Evolutionary conservation across 2,888 invertebrate species (phyloP), one percentile per base, ranked within the genome.

Genomic region (Mycogona germanica): DNA sequence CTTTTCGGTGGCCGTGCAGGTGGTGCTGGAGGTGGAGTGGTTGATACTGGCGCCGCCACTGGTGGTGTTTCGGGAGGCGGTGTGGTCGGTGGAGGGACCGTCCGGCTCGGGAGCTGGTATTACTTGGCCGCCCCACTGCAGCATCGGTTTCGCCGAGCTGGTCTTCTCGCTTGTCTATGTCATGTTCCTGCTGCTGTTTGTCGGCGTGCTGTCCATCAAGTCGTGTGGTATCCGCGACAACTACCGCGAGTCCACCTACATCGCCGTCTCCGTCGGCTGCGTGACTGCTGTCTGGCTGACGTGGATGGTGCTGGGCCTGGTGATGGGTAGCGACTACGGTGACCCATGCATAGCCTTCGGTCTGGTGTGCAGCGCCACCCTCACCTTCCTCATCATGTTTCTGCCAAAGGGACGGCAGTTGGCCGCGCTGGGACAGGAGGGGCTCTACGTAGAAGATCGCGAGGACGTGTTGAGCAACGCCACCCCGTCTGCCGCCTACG

Each of bases 361-460:
- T 0, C 75, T 93, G 61, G 79, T 91, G 45, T 79, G 84, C 53
- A 88, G 87, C 17, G 84, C 89, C 59, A 79, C 83, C 12, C 80
- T 88, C 44, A 82, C 91, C 51, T 88, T 93, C 71, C 78, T 89
- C 62, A 81, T 91, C 55, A 92, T 93, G 92, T 93, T 93, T 71
- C 82, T 91, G 73, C 72, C 92, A 30, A 92, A 73, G 73, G 91
- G 92, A 29, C 76, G 92, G 38, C 88, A 93, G 65, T 73, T 93
- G 64, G 91, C 91, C 1, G 91, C 91, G 46, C 80, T 92, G 75
- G 92, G 92, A 45, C 84, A 88, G 64, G 89, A 91, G 66, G 87
- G 85, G 14, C 78, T 84, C 59, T 84, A 82, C 70, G 78, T 82
- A 60, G 84, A 84, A 64, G 87, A 84, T 69, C 49, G 54, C 9